These are phyloP conservation scores for Ophiothrix spiculata DNA, from an alignment of 35 echinoderm and acorn worm species.

Conservation along the genomic window DNA sequence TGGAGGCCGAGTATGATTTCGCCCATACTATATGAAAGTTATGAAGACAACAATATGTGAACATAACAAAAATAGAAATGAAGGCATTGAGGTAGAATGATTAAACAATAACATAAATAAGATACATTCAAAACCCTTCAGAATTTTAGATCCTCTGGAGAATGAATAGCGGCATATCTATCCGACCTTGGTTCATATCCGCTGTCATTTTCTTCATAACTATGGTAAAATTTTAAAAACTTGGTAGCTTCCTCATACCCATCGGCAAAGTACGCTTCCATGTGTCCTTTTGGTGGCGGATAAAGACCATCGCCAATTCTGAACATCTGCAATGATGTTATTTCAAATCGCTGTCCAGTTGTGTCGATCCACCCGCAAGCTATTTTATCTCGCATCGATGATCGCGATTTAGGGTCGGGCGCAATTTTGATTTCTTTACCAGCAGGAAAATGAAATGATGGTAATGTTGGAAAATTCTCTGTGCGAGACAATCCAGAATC, in stretches of 20 bases:
- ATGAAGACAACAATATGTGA: too few relatives aligned
- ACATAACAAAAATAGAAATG: too few relatives aligned
- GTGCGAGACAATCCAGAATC: slow-evolving; percentile 54
- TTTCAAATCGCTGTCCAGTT: slow-evolving; percentile 79
- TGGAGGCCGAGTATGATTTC: too few relatives aligned
- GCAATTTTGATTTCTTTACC: slow-evolving; percentile 62
- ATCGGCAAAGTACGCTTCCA: slow-evolving; percentile 64
- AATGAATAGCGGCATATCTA: slow-evolving; percentile 65
- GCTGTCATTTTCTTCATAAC: slow-evolving; percentile 62
- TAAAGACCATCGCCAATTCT: slow-evolving; percentile 73
- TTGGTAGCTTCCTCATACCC: slow-evolving; percentile 80
- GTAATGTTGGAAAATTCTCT: slow-evolving; percentile 50
- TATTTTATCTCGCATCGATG: slow-evolving; percentile 79
- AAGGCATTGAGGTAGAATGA: too few relatives aligned
- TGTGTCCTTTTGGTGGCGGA: slow-evolving; percentile 65
- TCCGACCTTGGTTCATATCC: slow-evolving; percentile 45
- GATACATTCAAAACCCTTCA: background rate
- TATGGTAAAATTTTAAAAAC: slow-evolving; percentile 84
- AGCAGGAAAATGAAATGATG: slow-evolving; percentile 42
- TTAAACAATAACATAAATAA: too few relatives aligned
- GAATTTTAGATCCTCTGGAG: slow-evolving; percentile 57
- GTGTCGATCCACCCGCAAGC: slow-evolving; percentile 85
- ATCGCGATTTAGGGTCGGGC: slow-evolving; percentile 59
- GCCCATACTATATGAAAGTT: too few relatives aligned
- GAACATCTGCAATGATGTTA: slow-evolving; percentile 81